Base-by-base conservation (phyloP, 1,140 invertebrate genomes). In the Calephelis virginiensis region DNA sequence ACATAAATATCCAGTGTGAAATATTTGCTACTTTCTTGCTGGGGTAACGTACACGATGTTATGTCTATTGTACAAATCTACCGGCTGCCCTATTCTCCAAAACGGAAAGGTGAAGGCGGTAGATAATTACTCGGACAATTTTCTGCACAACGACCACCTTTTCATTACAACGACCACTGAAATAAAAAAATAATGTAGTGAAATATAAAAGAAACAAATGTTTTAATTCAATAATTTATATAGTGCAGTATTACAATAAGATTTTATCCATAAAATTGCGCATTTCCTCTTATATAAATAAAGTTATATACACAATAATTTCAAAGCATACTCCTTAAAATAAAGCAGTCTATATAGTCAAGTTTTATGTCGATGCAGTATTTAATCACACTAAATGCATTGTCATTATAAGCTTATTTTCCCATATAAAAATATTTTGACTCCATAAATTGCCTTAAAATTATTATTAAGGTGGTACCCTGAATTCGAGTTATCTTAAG, bases 351-450 rank as follows among this genome's bases (percentile, higher is more conserved):
- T 85, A 82, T 79, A 75, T 75, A 77, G 72, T 77, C 73, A 75
- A 74, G 80, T 78, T 75, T 68, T 74, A 76, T 70, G 74, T 85
- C 76, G 75, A 80, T 80, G 77, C 74, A 75, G 70, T 79, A 77
- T 77, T 73, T 73, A 77, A 78, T 75, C 76, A 80, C 81, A 80
- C 75, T 86, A 84, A 86, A 86, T 85, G 82, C 77, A 68, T 80
- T 77, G 73, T 80, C 79, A 80, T 78, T 71, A 76, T 87, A 87
- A 71, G 73, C 80, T 86, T 74, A 79, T 77, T 76, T 78, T 83
- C 77, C 88, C 77, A 88, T 90, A 90, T 77, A 90, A 90, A 90
- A 90, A 90, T 90, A 90, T 86, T 87, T 76, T 76, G 78, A 78
- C 80, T 83, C 85, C 78, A 48, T 63, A 53, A 64, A 56, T 64